These are phyloP conservation scores for Hemibagrus wyckioides DNA, from an alignment of 2,113 vertebrate genomes.

Conservation along the genomic window DNA sequence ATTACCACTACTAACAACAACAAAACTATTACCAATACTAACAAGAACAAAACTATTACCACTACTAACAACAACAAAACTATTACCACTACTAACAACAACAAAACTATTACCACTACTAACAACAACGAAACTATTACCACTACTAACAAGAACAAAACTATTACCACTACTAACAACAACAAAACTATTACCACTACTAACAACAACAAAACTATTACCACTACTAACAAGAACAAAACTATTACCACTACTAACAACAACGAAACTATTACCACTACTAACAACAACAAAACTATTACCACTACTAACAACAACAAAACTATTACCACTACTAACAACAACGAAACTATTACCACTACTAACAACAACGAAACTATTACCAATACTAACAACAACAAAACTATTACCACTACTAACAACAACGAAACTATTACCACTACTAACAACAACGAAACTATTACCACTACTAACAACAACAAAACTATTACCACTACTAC, in stretches of 20 bases:
- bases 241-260: not conserved
- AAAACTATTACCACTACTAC: not conserved
- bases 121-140: not conserved
- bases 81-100: not conserved
- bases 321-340: not conserved
- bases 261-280: not conserved
- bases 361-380: not conserved
- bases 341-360: not conserved
- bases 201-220: too few species aligned
- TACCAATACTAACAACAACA: not conserved
- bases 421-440: not conserved
- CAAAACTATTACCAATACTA: too few species aligned
- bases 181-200: not conserved
- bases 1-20: not conserved
- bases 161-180: not conserved
- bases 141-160: not conserved
- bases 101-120: not conserved
- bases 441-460: not conserved
- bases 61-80: not conserved
- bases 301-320: not conserved
- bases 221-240: too few species aligned
- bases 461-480: not conserved
- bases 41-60: not conserved
- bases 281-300: not conserved
- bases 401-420: not conserved